Conservation (phyloP, 2,113 vertebrate genomes). For the Tetraodon nigroviridis region DNA sequence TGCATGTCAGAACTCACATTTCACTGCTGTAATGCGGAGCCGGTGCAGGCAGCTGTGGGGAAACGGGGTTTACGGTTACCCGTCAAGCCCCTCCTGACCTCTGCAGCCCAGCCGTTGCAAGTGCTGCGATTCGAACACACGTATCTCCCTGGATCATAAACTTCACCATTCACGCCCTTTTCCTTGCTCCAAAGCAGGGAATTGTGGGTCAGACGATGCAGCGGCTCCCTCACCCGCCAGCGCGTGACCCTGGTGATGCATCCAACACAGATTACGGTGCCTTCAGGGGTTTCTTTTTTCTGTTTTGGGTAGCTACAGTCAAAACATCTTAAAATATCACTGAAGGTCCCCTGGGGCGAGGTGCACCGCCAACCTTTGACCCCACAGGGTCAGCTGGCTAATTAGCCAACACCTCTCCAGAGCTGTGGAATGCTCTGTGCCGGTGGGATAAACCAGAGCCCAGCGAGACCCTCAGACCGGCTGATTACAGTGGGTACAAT, state of each 20-base stretch:
- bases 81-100: slow-evolving; percentile 1
- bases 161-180: slow-evolving; percentile 4
- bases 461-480: slow-evolving; percentile 37
- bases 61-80: too few relatives aligned
- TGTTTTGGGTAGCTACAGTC: slow-evolving; percentile 56
- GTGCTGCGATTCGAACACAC: slow-evolving; percentile 20
- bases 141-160: slow-evolving; percentile 30
- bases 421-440: slow-evolving; percentile 64
- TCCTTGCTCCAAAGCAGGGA: slow-evolving; percentile 29
- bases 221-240: slow-evolving; percentile 58
- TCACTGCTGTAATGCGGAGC: too few relatives aligned
- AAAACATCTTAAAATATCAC: slow-evolving; percentile 64
- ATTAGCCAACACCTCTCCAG: slow-evolving; percentile 70
- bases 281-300: slow-evolving; percentile 48
- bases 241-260: slow-evolving; percentile 50
- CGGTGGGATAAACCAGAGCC: slow-evolving; percentile 42
- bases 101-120: slow-evolving; percentile 19
- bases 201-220: slow-evolving; percentile 35
- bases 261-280: slow-evolving; percentile 21
- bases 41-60: too few relatives aligned
- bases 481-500: slow-evolving; percentile 11
- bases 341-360: slow-evolving; percentile 51
- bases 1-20: too few relatives aligned
- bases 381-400: slow-evolving; percentile 60
- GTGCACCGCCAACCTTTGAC: slow-evolving; percentile 54